phyloP scores from a whole-genome alignment of 2,797 vertebrate genomes.

The Hemitrygon akajei region DNA sequence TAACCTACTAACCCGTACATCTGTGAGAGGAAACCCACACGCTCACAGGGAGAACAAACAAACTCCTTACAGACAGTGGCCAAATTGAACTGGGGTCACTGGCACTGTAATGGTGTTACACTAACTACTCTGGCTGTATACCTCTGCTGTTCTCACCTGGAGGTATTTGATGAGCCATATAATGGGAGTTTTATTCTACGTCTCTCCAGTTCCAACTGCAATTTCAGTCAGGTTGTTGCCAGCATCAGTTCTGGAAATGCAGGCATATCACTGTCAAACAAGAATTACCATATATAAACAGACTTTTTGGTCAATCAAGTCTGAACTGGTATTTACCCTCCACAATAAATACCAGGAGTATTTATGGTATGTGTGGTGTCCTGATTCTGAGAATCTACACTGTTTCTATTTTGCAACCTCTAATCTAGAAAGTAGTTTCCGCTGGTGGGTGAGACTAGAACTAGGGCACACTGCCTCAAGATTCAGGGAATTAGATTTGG shows the following conservation, averaged over 20 bases:
- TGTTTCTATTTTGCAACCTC: background rate
- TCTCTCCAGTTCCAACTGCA: background rate
- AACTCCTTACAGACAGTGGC: too few species aligned
- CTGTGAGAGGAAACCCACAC: too few species aligned
- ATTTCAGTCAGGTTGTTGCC: background rate
- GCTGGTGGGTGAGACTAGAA: too few species aligned
- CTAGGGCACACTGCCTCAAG: too few species aligned
- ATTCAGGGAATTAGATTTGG: too few species aligned
- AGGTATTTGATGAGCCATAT: background rate
- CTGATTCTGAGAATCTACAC: background rate
- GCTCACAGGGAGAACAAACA: too few species aligned
- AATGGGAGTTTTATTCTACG: background rate
- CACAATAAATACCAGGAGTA: background rate
- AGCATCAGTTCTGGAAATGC: background rate
- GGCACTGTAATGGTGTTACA: too few species aligned
- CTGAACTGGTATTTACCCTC: background rate
- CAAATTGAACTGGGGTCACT: too few species aligned
- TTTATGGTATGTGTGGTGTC: background rate
- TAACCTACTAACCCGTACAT: too few species aligned
- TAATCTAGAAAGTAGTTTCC: too few species aligned
- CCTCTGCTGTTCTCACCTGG: background rate
- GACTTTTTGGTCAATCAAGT: background rate
- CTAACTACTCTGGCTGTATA: background rate
- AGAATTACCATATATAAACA: background rate
- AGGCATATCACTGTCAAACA: background rate